phyloP scores from a whole-genome alignment of 2,888 invertebrate genomes.

The Dryobotodes eremita region DNA sequence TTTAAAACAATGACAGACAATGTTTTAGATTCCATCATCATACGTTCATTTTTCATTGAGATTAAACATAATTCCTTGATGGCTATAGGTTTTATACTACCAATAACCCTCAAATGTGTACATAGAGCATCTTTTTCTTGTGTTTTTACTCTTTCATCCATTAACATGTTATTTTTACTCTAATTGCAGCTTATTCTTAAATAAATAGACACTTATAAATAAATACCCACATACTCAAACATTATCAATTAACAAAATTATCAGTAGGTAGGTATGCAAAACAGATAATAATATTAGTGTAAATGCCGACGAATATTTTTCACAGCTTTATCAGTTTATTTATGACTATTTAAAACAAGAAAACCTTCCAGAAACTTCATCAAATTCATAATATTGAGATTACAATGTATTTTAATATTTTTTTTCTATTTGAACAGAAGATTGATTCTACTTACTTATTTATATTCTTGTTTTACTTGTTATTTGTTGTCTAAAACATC shows the following conservation, averaged over 20 bases:
- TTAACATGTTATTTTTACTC: constrained; percentile 4
- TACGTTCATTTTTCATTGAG: neutral
- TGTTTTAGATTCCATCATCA: neutral
- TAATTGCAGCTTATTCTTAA: constrained; percentile 4
- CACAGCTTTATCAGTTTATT: constrained; percentile 30
- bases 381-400: neutral
- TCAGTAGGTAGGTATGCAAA: constrained; percentile 41
- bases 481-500: neutral
- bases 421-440: neutral
- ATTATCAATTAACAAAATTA: constrained; percentile 45
- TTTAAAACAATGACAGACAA: constrained; percentile 1
- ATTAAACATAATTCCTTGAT: constrained; percentile 10
- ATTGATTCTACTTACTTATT: neutral
- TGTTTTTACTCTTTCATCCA: constrained; percentile 5
- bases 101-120: constrained; percentile 50
- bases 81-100: neutral
- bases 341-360: constrained; percentile 26
- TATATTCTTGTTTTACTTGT: neutral
- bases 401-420: neutral
- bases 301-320: constrained; percentile 21
- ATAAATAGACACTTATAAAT: constrained; percentile 2
- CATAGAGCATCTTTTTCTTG: neutral
- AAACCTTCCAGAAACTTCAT: neutral
- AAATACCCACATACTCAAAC: constrained; percentile 30
- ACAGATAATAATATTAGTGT: constrained; percentile 42